Conservation (phyloP, 2,797 vertebrate species). For the Muscicapa comitata region DNA sequence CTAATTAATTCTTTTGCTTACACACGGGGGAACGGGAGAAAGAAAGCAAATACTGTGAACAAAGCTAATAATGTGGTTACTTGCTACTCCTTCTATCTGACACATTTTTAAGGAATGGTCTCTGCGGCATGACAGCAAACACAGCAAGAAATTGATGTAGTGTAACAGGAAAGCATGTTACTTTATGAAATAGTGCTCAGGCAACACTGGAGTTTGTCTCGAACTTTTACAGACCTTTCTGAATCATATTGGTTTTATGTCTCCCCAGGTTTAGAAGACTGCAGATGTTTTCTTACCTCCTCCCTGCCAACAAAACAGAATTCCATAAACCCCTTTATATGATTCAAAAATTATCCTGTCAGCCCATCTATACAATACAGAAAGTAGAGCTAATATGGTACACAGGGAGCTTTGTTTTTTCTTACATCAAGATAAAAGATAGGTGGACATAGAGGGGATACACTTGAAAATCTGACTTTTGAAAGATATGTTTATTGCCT, state of each 20-base stretch:
- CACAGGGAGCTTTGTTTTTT: neutral
- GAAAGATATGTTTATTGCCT: neutral
- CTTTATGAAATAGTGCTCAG: neutral
- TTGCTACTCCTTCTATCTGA: neutral
- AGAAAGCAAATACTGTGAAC: slow-evolving; percentile 20
- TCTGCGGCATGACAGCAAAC: neutral
- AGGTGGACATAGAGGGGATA: neutral
- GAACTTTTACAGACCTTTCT: neutral
- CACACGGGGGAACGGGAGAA: neutral
- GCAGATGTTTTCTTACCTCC: neutral
- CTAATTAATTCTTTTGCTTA: slow-evolving; percentile 59
- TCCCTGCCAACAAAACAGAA: neutral
- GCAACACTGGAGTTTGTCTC: neutral
- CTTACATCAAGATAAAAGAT: neutral
- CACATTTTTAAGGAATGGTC: neutral
- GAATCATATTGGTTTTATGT: neutral
- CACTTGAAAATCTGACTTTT: neutral
- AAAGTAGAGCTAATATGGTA: neutral
- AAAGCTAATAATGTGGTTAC: neutral
- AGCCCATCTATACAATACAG: neutral
- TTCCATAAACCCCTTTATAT: neutral
- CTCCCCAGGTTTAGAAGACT: neutral
- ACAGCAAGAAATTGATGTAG: neutral
- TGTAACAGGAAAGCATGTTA: neutral
- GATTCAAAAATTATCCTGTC: neutral